Base-by-base conservation (phyloP, 2,113 vertebrate species). In the Uria lomvia region DNA sequence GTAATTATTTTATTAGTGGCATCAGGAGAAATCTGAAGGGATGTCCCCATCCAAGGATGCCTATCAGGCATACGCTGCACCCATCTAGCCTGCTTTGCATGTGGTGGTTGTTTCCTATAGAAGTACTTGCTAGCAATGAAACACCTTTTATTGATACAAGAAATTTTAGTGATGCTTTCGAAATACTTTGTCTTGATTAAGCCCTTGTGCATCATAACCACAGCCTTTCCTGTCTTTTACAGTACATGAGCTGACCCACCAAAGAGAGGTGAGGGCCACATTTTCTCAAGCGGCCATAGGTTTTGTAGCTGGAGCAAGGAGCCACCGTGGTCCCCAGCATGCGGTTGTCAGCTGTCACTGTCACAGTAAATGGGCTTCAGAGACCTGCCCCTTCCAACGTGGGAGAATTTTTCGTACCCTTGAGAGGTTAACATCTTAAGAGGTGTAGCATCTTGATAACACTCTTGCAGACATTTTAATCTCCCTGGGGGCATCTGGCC, bases 341-440 rank as follows among this genome's bases (percentile, higher is more conserved):
- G 18, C 6, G 26, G 30, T 66, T 58, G 49, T 45, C 19, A 47
- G 29, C 47, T 87, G n/a, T 29, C 36, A 42, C 30, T 27, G n/a
- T 30, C 43, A 38, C 50, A 49, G 12, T 10, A 8, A 67, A 26
- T 27, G 60, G 38, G 30, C 12, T 70, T 50, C 60, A 63, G n/a
- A 71, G 27, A 58, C 15, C 55, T 93, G 60, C 11, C 16, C 47
- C 11, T 60, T 30, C 34, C 66, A 65, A 0, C 0, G 0, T 47
- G n/a, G 30, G 21, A 80, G 13, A 26, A 36, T 60, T 89, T 90
- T 79, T 50, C 72, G 78, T 32, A 50, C 29, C 20, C 14, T 67
- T 63, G 55, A 76, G 73, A 71, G 15, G 21, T 32, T 45, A 45
- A 9, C 42, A 45, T 45, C 30, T 45, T 66, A 19, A 34, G 63